phyloP scores from a whole-genome alignment of 2,113 vertebrate species.

The Siniperca knerii region DNA sequence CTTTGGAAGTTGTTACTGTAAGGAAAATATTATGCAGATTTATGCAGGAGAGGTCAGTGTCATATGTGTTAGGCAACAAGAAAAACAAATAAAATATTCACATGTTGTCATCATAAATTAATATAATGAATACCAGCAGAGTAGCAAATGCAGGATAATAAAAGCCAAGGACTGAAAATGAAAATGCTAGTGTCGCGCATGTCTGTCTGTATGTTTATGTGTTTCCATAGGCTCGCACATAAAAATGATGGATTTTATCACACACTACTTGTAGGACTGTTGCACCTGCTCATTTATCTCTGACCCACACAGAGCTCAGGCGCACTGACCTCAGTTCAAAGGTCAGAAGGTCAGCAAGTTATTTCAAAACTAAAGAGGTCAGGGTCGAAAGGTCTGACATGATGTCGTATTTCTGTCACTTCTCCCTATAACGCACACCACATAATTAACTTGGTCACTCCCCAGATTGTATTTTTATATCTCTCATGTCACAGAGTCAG shows the following conservation, averaged over 20 bases:
- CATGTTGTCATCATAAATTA: not conserved
- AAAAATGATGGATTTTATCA: constrained; percentile 52
- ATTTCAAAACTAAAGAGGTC: constrained; percentile 57
- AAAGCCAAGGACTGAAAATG: constrained; percentile 11
- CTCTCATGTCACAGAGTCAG: constrained; percentile 37
- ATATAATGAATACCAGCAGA: not conserved
- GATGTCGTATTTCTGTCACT: constrained; percentile 65
- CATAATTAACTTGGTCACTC: constrained; percentile 53
- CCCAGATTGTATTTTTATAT: constrained; percentile 61
- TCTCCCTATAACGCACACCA: constrained; percentile 16
- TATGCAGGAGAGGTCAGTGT: constrained; percentile 23
- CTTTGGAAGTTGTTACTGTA: not conserved
- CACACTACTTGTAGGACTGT: constrained; percentile 1
- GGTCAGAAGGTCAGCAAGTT: constrained; percentile 60
- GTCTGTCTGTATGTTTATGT: not conserved
- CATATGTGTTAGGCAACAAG: not conserved
- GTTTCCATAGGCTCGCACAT: constrained; percentile 18
- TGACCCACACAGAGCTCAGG: constrained; percentile 11
- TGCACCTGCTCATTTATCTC: constrained; percentile 48
- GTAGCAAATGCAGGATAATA: not conserved
- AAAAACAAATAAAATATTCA: constrained; percentile 1
- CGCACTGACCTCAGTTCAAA: constrained; percentile 38
- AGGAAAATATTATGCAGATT: not conserved
- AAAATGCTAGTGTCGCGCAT: not conserved
- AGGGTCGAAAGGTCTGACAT: constrained; percentile 51